These are phyloP conservation scores for Dolichallabes microphthalmus DNA, from an alignment of 2,113 vertebrate genomes.

Conservation along the genomic window DNA sequence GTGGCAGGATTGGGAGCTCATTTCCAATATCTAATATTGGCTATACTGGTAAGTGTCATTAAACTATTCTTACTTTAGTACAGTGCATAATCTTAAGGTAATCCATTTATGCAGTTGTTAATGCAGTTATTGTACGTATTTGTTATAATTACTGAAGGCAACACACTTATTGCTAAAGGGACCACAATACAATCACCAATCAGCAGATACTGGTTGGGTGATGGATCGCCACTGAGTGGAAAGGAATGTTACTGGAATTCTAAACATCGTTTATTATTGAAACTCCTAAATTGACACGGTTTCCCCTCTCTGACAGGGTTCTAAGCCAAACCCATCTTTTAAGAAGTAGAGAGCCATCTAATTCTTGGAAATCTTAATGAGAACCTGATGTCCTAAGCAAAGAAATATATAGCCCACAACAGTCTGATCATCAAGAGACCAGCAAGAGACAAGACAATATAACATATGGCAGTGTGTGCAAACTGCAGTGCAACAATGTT, in stretches of 20 bases:
- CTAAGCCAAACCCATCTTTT: neutral
- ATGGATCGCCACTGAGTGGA: neutral
- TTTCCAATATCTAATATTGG: conserved; percentile 73
- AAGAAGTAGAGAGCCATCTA: neutral
- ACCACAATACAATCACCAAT: neutral
- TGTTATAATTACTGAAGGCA: neutral
- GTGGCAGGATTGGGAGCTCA: conserved; percentile 64
- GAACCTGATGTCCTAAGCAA: neutral
- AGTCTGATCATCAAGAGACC: neutral
- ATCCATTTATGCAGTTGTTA: neutral
- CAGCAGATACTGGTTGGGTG: neutral
- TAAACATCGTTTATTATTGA: neutral
- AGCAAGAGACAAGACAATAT: neutral
- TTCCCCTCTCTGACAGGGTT: neutral
- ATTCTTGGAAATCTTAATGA: neutral
- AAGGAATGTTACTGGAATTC: neutral
- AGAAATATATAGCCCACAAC: neutral
- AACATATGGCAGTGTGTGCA: neutral
- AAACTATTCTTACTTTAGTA: neutral
- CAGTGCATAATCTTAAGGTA: neutral
- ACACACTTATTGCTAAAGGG: neutral
- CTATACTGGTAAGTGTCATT: conserved; percentile 67
- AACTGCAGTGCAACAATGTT: neutral
- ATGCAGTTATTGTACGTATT: neutral
- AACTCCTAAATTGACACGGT: neutral